A percentile compares a stretch with the other conserved stretches of the same genome.
Conservation (phyloP, 2,888 invertebrate species). For the Allophyes oxyacanthae region DNA sequence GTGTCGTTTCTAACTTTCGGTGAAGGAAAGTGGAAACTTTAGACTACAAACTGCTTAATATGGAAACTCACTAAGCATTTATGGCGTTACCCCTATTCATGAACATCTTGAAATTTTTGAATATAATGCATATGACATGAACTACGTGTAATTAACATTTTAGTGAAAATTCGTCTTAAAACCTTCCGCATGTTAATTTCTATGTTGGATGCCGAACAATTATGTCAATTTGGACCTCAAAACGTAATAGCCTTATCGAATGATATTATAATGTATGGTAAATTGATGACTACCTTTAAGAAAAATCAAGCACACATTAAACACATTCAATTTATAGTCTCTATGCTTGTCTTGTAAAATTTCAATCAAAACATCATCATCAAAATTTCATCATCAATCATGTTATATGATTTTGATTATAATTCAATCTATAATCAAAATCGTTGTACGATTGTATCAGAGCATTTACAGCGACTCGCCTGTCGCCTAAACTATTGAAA, state of each 20-base stretch:
- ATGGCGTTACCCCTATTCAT: conserved; percentile 6
- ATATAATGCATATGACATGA: conserved; percentile 1
- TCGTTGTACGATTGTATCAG: not conserved
- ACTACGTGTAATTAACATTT: not conserved
- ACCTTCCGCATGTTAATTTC: too few relatives aligned
- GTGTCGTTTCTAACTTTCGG: conserved; percentile 72
- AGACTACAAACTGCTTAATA: conserved; percentile 46
- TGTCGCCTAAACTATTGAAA: conserved; percentile 1
- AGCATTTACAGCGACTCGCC: not conserved
- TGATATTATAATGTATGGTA: not conserved
- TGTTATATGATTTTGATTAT: too few relatives aligned
- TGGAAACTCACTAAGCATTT: conserved; percentile 31
- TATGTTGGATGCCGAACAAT: too few relatives aligned
- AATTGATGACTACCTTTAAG: not conserved
- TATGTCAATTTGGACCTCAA: not conserved
- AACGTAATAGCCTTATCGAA: not conserved
- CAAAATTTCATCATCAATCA: too few relatives aligned
- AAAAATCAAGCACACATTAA: too few relatives aligned
- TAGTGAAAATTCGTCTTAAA: too few relatives aligned
- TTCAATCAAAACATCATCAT: too few relatives aligned
- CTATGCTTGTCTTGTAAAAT: too few relatives aligned
- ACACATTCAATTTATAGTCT: too few relatives aligned
- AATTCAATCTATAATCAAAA: too few relatives aligned
- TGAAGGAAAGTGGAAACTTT: conserved; percentile 64
- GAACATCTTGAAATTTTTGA: conserved; percentile 6